Evolutionary conservation across 2,888 invertebrate species (phyloP), one percentile per base, ranked within the genome.

Genomic region (Plebejus anna): DNA sequence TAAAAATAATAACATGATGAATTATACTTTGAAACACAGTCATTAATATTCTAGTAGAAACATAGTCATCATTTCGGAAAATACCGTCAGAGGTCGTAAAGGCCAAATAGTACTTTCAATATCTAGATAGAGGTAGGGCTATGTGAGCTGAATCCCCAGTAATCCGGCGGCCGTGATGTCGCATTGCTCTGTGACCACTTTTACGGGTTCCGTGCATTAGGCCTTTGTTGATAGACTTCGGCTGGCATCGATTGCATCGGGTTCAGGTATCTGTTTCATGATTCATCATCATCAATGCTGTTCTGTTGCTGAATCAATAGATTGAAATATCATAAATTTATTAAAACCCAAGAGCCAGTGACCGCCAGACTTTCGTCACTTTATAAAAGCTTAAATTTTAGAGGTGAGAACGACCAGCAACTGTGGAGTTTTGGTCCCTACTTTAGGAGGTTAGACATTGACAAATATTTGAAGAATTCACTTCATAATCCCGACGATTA

Each of bases 81-180:
- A 59, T 22, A 22, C 22, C 59, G 2, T 59, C 22, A 9, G 1
- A 59, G n/a, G 59, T 7, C n/a, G 57, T n/a, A 6, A 47, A 16
- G 55, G 55, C 0, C 16, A 0, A 55, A 55, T 13, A 4, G 16
- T 55, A 55, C 55, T 13, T 51, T 13, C 16, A 55, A 55, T 55
- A 55, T 55, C 16, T n/a, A 32, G 22, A 36, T 75, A 57, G n/a
- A 75, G 57, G 36, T 13, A 36, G 36, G 75, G 36, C 38, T 66
- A 11, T 61, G 61, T 66, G 66, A 13, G 13, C 66, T 5, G 66
- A 36, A 36, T 42, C 38, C n/a, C 22, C 55, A 6, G 78, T 81
- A 81, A 81, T 81, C 81, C 81, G 7, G 1, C 36, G 28, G 66
- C 66, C 81, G 81, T 81, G 81, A 79, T 78, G 78, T 77, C 73